Evolutionary conservation across 2,113 vertebrate genomes (phyloP).

Genomic region (Nanorana parkeri): DNA sequence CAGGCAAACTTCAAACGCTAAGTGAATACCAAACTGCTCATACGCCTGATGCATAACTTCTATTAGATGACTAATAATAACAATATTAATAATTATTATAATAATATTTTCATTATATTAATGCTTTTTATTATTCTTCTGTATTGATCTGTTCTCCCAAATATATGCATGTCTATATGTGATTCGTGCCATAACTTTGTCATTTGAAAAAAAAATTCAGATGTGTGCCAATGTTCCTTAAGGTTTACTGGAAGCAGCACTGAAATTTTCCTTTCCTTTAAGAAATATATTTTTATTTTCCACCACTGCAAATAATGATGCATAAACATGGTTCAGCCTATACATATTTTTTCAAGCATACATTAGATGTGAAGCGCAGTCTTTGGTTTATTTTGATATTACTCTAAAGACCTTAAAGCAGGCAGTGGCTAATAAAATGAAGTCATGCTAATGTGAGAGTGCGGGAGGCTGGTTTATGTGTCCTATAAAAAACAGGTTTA

Average conservation of each 20-base stretch:
- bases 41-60: too few species aligned
- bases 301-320: background rate
- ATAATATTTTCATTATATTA: too few species aligned
- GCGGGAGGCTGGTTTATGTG: conserved; percentile 33
- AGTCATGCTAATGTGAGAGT: conserved; percentile 47
- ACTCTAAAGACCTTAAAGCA: conserved; percentile 37
- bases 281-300: conserved; percentile 11
- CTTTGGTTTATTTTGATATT: conserved; percentile 32
- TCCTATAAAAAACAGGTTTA: conserved; percentile 40
- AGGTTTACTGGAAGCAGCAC: background rate
- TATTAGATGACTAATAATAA: too few species aligned
- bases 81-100: too few species aligned
- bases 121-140: too few species aligned
- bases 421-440: conserved; percentile 37
- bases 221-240: background rate
- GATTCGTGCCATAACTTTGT: background rate
- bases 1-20: too few species aligned
- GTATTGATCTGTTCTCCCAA: too few species aligned
- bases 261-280: conserved; percentile 1
- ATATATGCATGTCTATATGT: too few species aligned
- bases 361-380: conserved; percentile 30
- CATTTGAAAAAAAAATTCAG: background rate
- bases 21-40: too few species aligned
- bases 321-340: background rate
- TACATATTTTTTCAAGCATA: conserved; percentile 24